These are phyloP conservation scores for Oncorhynchus clarkii DNA, from an alignment of 2,113 vertebrate genomes.

Conservation along the genomic window DNA sequence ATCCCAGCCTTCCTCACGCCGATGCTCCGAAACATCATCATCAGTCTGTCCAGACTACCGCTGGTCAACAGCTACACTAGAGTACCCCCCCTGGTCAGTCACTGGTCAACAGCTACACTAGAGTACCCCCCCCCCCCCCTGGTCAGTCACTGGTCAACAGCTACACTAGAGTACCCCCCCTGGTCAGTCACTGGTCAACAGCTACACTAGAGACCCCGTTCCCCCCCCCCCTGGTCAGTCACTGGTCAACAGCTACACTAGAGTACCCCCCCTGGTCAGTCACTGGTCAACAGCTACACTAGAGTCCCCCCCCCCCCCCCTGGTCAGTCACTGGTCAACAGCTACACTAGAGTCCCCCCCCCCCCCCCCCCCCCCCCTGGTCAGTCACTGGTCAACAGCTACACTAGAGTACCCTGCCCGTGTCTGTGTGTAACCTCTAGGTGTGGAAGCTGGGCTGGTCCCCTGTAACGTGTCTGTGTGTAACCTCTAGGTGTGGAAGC, in stretches of 20 bases:
- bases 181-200: slow-evolving; percentile 96
- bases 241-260: slow-evolving; percentile 92
- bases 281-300: too few relatives aligned
- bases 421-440: too few relatives aligned
- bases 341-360: too few relatives aligned
- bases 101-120: slow-evolving; percentile 93
- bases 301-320: too few relatives aligned
- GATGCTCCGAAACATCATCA: slow-evolving; percentile 83
- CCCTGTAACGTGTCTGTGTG: neutral
- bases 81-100: slow-evolving; percentile 92
- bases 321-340: too few relatives aligned
- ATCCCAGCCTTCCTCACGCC: slow-evolving; percentile 89
- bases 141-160: slow-evolving; percentile 95
- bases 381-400: too few relatives aligned
- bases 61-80: slow-evolving; percentile 95
- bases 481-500: slow-evolving; percentile 86
- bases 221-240: slow-evolving; percentile 92
- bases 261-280: slow-evolving; percentile 72
- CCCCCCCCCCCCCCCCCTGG: too few relatives aligned
- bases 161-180: slow-evolving; percentile 88
- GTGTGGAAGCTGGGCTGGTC: too few relatives aligned
- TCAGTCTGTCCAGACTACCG: slow-evolving; percentile 92
- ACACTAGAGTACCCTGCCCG: too few relatives aligned
- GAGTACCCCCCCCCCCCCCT: slow-evolving; percentile 90
- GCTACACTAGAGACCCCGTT: slow-evolving; percentile 90